phyloP scores from a whole-genome alignment of 2,797 vertebrate species.

The Stomatorhinus walkeri region DNA sequence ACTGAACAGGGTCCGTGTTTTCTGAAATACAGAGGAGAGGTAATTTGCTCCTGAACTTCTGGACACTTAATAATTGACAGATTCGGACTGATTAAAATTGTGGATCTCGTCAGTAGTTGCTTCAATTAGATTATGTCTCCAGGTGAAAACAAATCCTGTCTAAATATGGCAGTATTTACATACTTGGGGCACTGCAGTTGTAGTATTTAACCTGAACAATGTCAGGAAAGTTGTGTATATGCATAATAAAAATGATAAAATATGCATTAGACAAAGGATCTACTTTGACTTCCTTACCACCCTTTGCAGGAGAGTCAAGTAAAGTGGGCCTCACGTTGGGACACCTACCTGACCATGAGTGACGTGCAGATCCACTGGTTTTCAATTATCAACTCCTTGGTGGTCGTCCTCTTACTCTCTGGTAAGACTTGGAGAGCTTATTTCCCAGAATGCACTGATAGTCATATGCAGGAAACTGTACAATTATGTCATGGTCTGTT shows the following conservation, averaged over 20 bases:
- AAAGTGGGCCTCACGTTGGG: constrained; percentile 98
- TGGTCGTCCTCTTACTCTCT: constrained; percentile 95
- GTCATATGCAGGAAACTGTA: not conserved
- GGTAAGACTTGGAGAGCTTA: constrained; percentile 56
- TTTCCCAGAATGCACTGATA: not conserved
- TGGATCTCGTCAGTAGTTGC: not conserved
- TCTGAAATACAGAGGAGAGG: not conserved
- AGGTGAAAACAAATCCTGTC: not conserved
- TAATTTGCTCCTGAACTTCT: not conserved
- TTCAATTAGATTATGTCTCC: not conserved
- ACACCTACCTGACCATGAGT: constrained; percentile 97
- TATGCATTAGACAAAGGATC: not conserved
- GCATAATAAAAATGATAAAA: not conserved
- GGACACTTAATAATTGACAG: not conserved
- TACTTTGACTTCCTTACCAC: not conserved
- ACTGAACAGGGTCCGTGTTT: not conserved
- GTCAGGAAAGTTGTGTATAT: not conserved
- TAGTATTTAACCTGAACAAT: not conserved
- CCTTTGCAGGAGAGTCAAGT: constrained; percentile 78
- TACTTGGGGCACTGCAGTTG: not conserved
- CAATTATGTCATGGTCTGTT: not conserved
- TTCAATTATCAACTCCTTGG: constrained; percentile 97
- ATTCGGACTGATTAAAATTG: not conserved
- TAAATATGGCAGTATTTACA: not conserved
- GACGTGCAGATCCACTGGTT: constrained; percentile 99